These are phyloP conservation scores for Scolanthus callimorphus DNA, from an alignment of 92 coral and sea anemone genomes.

Conservation along the genomic window DNA sequence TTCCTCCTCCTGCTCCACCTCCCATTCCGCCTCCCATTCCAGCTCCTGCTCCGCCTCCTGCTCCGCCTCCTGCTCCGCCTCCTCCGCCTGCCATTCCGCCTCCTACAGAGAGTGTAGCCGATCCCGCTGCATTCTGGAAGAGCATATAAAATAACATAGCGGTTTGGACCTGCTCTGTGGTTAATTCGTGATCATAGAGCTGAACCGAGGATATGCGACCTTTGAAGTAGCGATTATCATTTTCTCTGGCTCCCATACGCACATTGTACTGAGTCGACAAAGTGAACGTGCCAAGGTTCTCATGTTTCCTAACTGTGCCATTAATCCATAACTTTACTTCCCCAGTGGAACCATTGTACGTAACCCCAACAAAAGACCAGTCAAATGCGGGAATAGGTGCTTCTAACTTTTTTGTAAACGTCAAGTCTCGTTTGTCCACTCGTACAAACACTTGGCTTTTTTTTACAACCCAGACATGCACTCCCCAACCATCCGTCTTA, in stretches of 20 bases:
- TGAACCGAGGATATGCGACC: conserved; percentile 69
- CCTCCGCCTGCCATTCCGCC: not conserved
- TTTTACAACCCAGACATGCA: conserved; percentile 46
- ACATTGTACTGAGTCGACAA: conserved; percentile 53
- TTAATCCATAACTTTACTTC: conserved; percentile 56
- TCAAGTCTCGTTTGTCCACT: conserved; percentile 30
- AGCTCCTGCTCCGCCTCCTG: conserved; percentile 1
- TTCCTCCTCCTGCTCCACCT: not conserved
- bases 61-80: not conserved
- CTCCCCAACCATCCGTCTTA: conserved; percentile 55
- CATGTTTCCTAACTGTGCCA: conserved; percentile 27
- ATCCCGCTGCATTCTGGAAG: too few species aligned
- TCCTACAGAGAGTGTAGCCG: too few species aligned
- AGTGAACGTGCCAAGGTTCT: conserved; percentile 39
- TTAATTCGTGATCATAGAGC: conserved; percentile 38
- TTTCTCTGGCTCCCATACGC: conserved; percentile 59
- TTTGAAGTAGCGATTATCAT: conserved; percentile 43
- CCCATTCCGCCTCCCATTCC: not conserved
- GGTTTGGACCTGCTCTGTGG: conserved; percentile 18
- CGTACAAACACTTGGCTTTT: conserved; percentile 42
- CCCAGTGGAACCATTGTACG: conserved; percentile 55
- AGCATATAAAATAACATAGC: conserved; percentile 44
- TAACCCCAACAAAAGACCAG: conserved; percentile 67
- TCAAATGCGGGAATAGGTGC: conserved; percentile 22
- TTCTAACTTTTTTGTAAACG: conserved; percentile 20